These are phyloP conservation scores for Sebastes wilsoni DNA, from an alignment of 2,797 vertebrate genomes.

Conservation along the genomic window DNA sequence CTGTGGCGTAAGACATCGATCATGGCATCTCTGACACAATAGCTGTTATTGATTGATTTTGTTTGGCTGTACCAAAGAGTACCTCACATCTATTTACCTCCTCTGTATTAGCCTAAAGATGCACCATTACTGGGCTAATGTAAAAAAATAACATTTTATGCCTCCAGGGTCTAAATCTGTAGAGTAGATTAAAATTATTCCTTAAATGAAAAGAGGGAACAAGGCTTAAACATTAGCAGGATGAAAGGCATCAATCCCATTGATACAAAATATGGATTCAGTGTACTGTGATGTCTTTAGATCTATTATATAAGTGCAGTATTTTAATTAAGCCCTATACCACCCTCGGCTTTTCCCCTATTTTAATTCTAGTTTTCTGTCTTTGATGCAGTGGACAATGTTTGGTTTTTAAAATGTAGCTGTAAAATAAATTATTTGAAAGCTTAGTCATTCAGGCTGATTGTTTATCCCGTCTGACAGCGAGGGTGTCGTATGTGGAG, in stretches of 20 bases:
- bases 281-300: not conserved
- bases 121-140: conserved; percentile 13
- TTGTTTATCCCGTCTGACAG: not conserved
- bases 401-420: not conserved
- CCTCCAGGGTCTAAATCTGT: not conserved
- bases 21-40: conserved; percentile 50
- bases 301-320: not conserved
- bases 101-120: not conserved
- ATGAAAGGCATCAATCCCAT: not conserved
- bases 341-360: not conserved
- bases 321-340: not conserved
- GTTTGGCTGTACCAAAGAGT: conserved; percentile 33
- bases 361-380: not conserved
- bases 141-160: conserved; percentile 1
- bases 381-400: not conserved
- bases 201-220: not conserved
- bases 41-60: conserved; percentile 53
- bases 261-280: not conserved
- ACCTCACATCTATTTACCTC: conserved; percentile 32
- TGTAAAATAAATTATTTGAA: not conserved
- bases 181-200: not conserved
- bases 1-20: conserved; percentile 46
- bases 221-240: not conserved
- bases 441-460: not conserved
- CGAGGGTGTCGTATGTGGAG: not conserved